Evolutionary conservation across 2,113 vertebrate species (phyloP), one percentile per base, ranked within the genome.

Genomic region (Leptosomus discolor): DNA sequence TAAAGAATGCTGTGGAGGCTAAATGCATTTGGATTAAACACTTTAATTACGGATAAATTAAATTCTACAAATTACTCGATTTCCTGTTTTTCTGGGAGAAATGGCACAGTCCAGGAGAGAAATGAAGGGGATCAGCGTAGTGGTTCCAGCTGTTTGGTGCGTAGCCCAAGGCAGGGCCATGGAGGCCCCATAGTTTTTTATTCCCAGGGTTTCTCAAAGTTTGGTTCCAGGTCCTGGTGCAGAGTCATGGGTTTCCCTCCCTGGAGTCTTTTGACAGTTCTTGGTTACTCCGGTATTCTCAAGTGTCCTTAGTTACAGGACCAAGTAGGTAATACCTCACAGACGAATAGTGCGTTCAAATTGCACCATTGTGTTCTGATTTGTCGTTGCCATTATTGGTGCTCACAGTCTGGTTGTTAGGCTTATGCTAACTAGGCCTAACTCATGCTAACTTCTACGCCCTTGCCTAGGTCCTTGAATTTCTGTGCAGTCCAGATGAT

Each of bases 401-500:
- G 63, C 64, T 85, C 15, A 4, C 68, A 12, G 1, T 16, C 22
- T 48, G 36, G 70, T 65, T 23, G 11, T 15, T 30, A 51, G 61
- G 7, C 23, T 11, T 61, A 26, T 39, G 50, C 41, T 54, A 16
- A 71, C n/a, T 12, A 39, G 53, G 23, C 71, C 46, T 70, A 46
- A 26, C 74, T 86, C 85, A 18, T 34, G 15, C 57, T 78, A 60
- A 5, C 5, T 18, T 88, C 34, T 82, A 5, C 20, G 41, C 89
- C 75, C 93, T 81, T 84, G 65, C 34, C 8, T 92, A 99, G 99
- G 99, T 99, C 41, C 98, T 99, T 78, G 99, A 99, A 96, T 99
- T 99, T 94, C 98, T 99, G 34, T 99, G 99, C 85, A 99, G 99
- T 92, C 99, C 99, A 0, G 99, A 99, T 16, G 99, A 99, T 21